Percentiles rank a stretch among this genome's conserved stretches.
These are phyloP conservation scores for Pyrocephalus nanus DNA, from an alignment of 2,797 vertebrate genomes.

Conservation along the genomic window DNA sequence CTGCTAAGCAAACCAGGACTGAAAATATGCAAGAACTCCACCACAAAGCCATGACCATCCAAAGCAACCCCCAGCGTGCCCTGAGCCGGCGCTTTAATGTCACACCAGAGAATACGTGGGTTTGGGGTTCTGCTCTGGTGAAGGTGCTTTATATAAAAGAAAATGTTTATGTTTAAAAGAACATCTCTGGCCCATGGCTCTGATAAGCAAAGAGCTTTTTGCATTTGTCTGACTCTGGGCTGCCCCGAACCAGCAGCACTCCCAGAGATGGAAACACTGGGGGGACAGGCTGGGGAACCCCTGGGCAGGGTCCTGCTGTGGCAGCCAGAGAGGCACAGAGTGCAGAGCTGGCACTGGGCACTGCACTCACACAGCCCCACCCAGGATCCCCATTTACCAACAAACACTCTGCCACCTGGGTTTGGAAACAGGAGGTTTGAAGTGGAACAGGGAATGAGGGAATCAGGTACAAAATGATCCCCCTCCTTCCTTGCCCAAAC, in stretches of 20 bases:
- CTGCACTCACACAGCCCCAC: fast-evolving
- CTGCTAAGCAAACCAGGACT: background rate
- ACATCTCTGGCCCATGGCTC: background rate
- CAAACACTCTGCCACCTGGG: too few species aligned
- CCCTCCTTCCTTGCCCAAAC: fast-evolving
- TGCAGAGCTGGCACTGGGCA: fast-evolving
- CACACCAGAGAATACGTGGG: fast-evolving
- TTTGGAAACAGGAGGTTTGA: background rate
- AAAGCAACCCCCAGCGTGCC: background rate
- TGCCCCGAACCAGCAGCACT: background rate
- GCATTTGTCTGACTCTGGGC: background rate
- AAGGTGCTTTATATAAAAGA: too few species aligned
- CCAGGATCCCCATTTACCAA: fast-evolving
- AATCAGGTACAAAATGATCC: fast-evolving
- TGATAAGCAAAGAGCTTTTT: background rate
- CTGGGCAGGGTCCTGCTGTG: background rate
- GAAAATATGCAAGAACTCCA: background rate
- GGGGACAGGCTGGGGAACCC: background rate
- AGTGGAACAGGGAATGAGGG: background rate
- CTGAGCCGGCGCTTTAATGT: background rate
- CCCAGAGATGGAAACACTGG: fast-evolving
- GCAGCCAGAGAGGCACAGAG: background rate
- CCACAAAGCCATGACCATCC: background rate
- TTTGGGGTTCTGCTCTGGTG: too few species aligned
- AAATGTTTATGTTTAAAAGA: background rate